Conservation (phyloP, 1,140 invertebrate species). For the Diachasma alloeum region DNA sequence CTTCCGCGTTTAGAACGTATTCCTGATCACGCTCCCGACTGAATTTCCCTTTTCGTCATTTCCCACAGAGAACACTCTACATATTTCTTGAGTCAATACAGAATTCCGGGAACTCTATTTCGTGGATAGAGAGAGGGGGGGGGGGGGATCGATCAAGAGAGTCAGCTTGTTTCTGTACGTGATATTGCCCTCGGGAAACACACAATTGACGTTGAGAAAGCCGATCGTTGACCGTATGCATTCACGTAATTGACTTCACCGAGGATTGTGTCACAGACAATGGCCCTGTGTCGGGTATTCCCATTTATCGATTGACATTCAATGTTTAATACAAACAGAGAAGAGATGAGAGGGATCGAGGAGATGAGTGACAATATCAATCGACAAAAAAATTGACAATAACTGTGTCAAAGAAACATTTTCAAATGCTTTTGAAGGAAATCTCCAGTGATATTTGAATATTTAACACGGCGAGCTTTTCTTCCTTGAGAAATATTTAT, state of each 20-base stretch:
- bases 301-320: constrained; percentile 1
- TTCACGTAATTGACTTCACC: constrained; percentile 1
- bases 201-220: background rate
- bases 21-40: background rate
- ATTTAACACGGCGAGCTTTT: too few relatives aligned
- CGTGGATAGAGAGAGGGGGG: background rate
- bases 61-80: background rate
- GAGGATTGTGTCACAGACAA: constrained; percentile 2
- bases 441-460: background rate
- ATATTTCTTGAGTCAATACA: background rate
- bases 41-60: background rate
- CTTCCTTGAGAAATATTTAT: too few relatives aligned
- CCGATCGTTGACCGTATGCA: constrained; percentile 6
- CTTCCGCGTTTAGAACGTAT: background rate
- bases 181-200: background rate
- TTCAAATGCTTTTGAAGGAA: background rate
- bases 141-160: background rate
- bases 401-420: background rate
- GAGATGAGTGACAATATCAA: background rate
- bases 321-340: background rate
- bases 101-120: background rate
- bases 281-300: background rate
- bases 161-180: background rate
- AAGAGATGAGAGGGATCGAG: background rate
- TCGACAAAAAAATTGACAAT: background rate